phyloP scores from a whole-genome alignment of 1,140 invertebrate species.

The Meloidogyne chitwoodi region DNA sequence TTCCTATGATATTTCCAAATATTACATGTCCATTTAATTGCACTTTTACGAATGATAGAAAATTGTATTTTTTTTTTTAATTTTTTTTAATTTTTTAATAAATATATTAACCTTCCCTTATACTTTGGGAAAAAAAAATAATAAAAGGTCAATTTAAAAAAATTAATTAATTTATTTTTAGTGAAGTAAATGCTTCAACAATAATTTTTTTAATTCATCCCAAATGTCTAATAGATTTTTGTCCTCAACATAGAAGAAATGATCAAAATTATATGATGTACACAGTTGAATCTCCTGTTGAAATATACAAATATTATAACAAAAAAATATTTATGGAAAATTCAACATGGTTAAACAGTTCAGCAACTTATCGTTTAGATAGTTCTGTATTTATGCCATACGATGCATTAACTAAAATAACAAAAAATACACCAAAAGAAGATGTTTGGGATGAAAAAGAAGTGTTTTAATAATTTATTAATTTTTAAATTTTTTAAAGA shows the following conservation, averaged over 20 bases:
- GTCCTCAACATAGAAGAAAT: not conserved
- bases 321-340: not conserved
- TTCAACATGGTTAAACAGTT: not conserved
- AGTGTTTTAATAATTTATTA: not conserved
- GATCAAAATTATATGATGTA: conserved; percentile 7
- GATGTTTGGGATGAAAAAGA: not conserved
- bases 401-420: not conserved
- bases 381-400: not conserved
- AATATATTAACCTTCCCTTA: too few species aligned
- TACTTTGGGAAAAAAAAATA: too few species aligned
- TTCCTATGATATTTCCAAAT: not conserved
- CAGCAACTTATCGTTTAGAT: conserved; percentile 9
- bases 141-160: too few species aligned
- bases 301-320: not conserved
- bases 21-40: not conserved
- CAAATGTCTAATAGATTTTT: not conserved
- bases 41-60: not conserved
- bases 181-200: not conserved
- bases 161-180: not conserved
- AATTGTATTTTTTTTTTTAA: not conserved
- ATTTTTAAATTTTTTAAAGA: not conserved
- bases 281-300: not conserved
- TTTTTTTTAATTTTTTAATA: not conserved
- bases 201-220: not conserved
- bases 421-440: not conserved